Evolutionary conservation across 2,113 vertebrate species (phyloP), one percentile per base, ranked within the genome.

Genomic region (Stigmatopora argus): DNA sequence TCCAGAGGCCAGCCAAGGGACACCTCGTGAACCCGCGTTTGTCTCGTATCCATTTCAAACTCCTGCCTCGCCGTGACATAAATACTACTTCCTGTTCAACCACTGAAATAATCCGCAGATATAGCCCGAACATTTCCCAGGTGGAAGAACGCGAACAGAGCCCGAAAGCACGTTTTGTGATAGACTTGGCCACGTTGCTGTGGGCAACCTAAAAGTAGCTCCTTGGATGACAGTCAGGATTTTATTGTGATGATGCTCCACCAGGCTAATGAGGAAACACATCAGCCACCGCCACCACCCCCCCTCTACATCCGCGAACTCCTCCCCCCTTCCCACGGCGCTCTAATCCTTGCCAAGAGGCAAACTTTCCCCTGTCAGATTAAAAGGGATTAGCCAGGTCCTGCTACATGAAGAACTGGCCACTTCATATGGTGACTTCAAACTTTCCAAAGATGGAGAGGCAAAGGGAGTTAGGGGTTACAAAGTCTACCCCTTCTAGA

Each of bases 311-410:
- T 11, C 18, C 58, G 2, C 10, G 1, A 10, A 60, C 35, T 19
- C 58, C 48, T 18, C 18, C 17, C 31, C 18, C 61, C 8, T 8
- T 44, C 61, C 73, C 70, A 52, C 23, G 64, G 73, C 64, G 70
- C 73, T 81, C 69, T 83, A 81, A 87, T 81, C 81, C 80, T 77
- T 72, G 73, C 80, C 59, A 62, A 81, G 78, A 73, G 49, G 74
- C 82, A 80, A 89, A 88, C 78, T 84, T 88, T 80, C 83, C 83
- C 81, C 83, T 87, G 85, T 89, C 85, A 88, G 86, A 89, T 89
- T 87, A 89, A 82, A 78, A 71, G 62, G 87, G 85, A 88, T 88
- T 89, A 89, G 77, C 78, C 47, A 68, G 53, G 80, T 74, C 79
- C 75, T 81, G 86, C 83, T 18, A 73, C 76, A 85, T 79, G 82